Evolutionary conservation across 2,797 vertebrate genomes (phyloP).

Genomic region (Sparidentex hasta): DNA sequence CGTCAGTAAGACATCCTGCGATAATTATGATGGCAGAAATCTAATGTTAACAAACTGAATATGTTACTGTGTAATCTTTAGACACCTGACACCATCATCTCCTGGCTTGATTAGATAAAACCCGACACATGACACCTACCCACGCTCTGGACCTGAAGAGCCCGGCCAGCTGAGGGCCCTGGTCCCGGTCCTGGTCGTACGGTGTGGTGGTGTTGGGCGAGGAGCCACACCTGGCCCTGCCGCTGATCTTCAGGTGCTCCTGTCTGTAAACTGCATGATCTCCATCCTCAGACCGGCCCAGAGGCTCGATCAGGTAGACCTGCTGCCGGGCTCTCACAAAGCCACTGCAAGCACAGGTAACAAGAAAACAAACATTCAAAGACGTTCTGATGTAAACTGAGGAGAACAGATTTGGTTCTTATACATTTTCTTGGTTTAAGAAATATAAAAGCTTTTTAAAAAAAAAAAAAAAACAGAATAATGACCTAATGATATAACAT

Average conservation of each 20-base stretch:
- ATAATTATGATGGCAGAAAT: no score
- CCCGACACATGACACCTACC: constrained; percentile 74
- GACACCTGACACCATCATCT: not conserved
- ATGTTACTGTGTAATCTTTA: not conserved
- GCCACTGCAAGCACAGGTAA: constrained; percentile 81
- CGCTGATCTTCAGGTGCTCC: constrained; percentile 78
- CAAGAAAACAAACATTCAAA: not conserved
- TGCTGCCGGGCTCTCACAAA: constrained; percentile 82
- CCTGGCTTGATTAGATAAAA: not conserved
- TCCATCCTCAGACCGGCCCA: constrained; percentile 67
- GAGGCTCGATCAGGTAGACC: constrained; percentile 90
- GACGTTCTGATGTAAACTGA: not conserved
- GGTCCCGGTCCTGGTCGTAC: constrained; percentile 67
- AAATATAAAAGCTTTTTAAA: not conserved
- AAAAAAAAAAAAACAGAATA: not conserved
- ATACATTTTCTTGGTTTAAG: not conserved
- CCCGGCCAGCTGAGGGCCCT: constrained; percentile 65
- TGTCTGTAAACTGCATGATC: constrained; percentile 87
- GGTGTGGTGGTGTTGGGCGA: constrained; percentile 44
- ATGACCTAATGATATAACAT: not conserved
- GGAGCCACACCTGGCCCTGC: constrained; percentile 67
- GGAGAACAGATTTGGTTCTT: no score
- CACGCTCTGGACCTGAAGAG: constrained; percentile 83
- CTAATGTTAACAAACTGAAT: no score
- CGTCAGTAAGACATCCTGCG: no score